Conservation (phyloP, 1,140 invertebrate species). For the Berghia stephanieae region DNA sequence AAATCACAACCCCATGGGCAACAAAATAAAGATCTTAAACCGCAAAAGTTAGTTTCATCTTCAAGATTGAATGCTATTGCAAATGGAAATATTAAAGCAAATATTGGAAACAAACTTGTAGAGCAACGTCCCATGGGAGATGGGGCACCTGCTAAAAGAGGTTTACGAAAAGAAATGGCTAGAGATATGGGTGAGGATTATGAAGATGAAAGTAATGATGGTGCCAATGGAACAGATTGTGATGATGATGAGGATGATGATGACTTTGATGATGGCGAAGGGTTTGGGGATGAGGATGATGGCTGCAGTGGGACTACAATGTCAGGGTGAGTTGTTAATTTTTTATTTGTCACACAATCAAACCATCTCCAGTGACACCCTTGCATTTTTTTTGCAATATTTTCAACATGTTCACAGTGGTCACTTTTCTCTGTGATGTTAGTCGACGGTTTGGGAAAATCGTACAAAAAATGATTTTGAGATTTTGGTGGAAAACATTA, state of each 20-base stretch:
- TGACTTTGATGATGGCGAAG: constrained; percentile 14
- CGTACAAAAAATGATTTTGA: no score
- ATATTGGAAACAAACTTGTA: not conserved
- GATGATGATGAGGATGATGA: constrained; percentile 38
- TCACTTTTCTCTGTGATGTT: no score
- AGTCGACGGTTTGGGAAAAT: no score
- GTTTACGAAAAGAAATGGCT: not conserved
- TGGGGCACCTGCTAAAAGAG: constrained; percentile 44
- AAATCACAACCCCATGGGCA: not conserved
- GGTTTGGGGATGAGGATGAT: constrained; percentile 42
- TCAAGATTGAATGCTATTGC: no score
- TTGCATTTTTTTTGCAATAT: no score
- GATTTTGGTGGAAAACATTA: no score
- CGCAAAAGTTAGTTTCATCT: no score
- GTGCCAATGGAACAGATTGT: no score
- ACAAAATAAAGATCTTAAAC: not conserved
- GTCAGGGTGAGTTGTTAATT: constrained; percentile 48
- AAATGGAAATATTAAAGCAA: not conserved
- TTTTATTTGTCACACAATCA: no score
- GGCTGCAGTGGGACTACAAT: constrained; percentile 35
- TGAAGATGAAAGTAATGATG: constrained; percentile 1
- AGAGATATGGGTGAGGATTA: not conserved
- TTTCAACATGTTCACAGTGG: no score
- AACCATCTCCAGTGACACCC: no score
- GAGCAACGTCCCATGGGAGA: constrained; percentile 46